Base-by-base conservation (phyloP, 2,888 invertebrate species). In the Agrochola macilenta region DNA sequence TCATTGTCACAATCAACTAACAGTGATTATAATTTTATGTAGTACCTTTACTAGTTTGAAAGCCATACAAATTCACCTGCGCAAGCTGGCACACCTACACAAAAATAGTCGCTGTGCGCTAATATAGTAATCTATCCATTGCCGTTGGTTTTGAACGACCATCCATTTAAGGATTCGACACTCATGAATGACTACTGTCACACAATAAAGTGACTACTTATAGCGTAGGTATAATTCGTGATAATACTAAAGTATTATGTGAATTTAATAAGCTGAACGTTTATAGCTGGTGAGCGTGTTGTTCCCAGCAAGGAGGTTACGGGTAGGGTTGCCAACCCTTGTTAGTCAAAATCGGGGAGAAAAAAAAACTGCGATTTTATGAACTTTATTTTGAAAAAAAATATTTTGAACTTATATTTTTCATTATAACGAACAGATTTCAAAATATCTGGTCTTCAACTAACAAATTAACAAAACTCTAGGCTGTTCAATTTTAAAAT, bases 181-280 rank as follows among this genome's bases (percentile, higher is more conserved):
- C 66, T 23, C 17, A 61, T 79, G 61, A 79, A 70, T 79, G 52
- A n/a, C n/a, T n/a, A n/a, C n/a, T n/a, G n/a, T n/a, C n/a, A n/a
- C n/a, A n/a, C n/a, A n/a, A n/a, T n/a, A n/a, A 4, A 65, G 14
- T 43, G 46, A 14, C 35, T 57, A 69, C 0, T 26, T 35, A 35
- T 35, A 35, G 46, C 14, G 58, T 17, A 14, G n/a, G 43, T 52
- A 60, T 54, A 11, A 8, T 23, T 12, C 35, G 11, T 26, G 11
- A 17, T 61, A 52, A 52, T 17, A 35, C 26, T 61, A 52, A 8
- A 52, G 8, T 12, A 39, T 64, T 76, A 49, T 60, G 58, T 39
- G 49, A 39, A 35, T 66, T 52, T 66, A 43, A 43, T 66, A n/a
- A 26, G 17, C 17, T 43, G 9, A n/a, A 3, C 14, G 52, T 43